Conservation (phyloP, 2,113 vertebrate genomes). For the Archocentrus centrarchus region DNA sequence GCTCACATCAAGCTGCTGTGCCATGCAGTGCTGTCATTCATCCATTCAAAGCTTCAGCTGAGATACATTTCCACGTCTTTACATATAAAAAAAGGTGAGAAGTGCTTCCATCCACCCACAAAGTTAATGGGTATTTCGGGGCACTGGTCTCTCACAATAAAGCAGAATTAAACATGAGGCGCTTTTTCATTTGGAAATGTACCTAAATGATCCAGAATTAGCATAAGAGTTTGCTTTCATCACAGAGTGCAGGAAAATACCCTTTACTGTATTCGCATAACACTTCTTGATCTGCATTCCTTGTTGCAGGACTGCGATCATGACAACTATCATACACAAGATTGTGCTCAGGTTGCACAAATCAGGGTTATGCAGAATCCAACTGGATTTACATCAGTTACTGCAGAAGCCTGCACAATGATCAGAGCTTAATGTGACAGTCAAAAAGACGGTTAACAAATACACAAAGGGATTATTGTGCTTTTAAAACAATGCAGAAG, state of each 20-base stretch:
- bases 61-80: constrained; percentile 76
- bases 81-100: constrained; percentile 67
- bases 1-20: constrained; percentile 17
- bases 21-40: constrained; percentile 39
- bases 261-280: constrained; percentile 39
- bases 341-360: not conserved
- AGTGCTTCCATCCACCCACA: constrained; percentile 51
- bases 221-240: constrained; percentile 55
- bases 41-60: constrained; percentile 54
- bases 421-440: not conserved
- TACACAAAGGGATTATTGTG: not conserved
- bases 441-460: not conserved
- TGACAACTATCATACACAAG: not conserved
- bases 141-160: constrained; percentile 41
- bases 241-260: constrained; percentile 13
- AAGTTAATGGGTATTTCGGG: constrained; percentile 57
- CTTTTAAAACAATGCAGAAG: not conserved
- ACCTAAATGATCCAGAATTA: constrained; percentile 54
- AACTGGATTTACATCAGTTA: not conserved
- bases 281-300: constrained; percentile 17
- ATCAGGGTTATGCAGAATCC: no score
- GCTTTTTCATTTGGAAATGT: constrained; percentile 74
- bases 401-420: not conserved
- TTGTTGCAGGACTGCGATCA: not conserved
- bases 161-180: constrained; percentile 52